These are phyloP conservation scores for Sebastes baramenuke DNA, from an alignment of 2,797 vertebrate genomes.

Conservation along the genomic window DNA sequence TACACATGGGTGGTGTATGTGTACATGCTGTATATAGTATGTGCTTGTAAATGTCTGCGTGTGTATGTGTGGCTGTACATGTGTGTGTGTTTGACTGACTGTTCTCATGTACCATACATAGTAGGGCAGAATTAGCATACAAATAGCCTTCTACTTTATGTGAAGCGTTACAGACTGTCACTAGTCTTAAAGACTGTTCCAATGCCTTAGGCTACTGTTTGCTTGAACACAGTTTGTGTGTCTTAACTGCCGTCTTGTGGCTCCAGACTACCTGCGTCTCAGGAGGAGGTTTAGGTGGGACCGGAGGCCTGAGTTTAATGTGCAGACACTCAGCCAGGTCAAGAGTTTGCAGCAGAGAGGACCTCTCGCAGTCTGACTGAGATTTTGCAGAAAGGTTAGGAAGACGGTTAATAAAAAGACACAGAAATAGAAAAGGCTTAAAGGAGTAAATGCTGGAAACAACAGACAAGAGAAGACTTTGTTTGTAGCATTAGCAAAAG, in stretches of 20 bases:
- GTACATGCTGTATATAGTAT: neutral
- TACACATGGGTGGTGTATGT: neutral
- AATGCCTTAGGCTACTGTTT: neutral
- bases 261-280: conserved; percentile 86
- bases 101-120: neutral
- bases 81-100: neutral
- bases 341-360: conserved; percentile 71
- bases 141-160: neutral
- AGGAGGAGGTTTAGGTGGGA: conserved; percentile 79
- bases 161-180: neutral
- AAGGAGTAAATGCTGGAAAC: conserved; percentile 30
- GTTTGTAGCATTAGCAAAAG: neutral
- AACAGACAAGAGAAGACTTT: conserved; percentile 24
- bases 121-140: neutral
- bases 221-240: neutral
- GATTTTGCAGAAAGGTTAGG: conserved; percentile 56
- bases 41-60: neutral
- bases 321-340: conserved; percentile 80
- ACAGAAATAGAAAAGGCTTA: conserved; percentile 43
- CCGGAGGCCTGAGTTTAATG: conserved; percentile 79
- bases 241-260: neutral
- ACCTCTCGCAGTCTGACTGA: conserved; percentile 75
- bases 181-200: neutral
- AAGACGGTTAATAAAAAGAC: conserved; percentile 52
- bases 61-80: neutral